Evolutionary conservation across 2,888 invertebrate species (phyloP).

Genomic region (Bruchidius siliquastri): DNA sequence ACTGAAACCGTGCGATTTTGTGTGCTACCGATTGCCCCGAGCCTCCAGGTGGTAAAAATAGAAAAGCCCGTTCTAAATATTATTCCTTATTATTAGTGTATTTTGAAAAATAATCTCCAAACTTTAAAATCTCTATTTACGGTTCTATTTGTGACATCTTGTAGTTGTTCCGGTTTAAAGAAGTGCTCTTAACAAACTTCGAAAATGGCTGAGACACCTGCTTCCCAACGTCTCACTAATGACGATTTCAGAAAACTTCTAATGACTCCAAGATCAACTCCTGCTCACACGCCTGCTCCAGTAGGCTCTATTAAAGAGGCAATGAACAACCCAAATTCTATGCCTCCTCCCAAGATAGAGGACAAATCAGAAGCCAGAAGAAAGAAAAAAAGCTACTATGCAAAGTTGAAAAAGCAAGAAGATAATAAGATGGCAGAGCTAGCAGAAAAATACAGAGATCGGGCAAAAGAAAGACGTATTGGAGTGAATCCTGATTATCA

Average conservation of each 20-base stretch:
- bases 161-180: not conserved
- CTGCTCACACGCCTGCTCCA: constrained; percentile 54
- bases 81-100: too few species aligned
- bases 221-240: constrained; percentile 83
- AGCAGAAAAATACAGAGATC: constrained; percentile 87
- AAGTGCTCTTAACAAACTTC: not conserved
- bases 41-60: too few species aligned
- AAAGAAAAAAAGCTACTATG: constrained; percentile 93
- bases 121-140: too few species aligned
- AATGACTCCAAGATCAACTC: constrained; percentile 87
- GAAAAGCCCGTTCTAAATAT: too few species aligned
- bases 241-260: constrained; percentile 94
- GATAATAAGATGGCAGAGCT: constrained; percentile 92
- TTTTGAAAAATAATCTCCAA: too few species aligned
- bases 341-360: constrained; percentile 51
- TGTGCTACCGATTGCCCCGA: too few species aligned
- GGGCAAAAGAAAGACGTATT: constrained; percentile 73
- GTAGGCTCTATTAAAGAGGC: constrained; percentile 65
- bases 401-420: constrained; percentile 88
- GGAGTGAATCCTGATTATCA: constrained; percentile 78
- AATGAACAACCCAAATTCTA: constrained; percentile 54
- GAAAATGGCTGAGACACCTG: constrained; percentile 52
- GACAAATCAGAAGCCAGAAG: constrained; percentile 79
- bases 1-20: too few species aligned
- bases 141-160: too few species aligned